A percentile compares a stretch with the other conserved stretches of the same genome.
These are phyloP conservation scores for Hyperoplus lanceolatus DNA, from an alignment of 2,797 vertebrate genomes.

Conservation along the genomic window DNA sequence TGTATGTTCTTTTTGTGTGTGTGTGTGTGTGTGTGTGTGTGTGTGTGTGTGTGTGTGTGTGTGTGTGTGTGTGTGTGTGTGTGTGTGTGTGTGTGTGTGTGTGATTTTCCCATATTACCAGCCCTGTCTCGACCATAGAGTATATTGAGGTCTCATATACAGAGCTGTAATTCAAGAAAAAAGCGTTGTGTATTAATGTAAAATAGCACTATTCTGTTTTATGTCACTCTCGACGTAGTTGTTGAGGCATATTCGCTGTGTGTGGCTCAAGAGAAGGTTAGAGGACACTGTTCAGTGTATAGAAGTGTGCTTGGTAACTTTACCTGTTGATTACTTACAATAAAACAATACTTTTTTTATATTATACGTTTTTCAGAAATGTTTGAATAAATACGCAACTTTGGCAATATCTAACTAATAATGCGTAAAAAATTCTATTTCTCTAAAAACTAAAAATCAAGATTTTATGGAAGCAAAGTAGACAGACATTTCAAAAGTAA, in stretches of 20 bases:
- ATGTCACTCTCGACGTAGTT: constrained; percentile 42
- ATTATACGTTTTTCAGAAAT: too few relatives aligned
- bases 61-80: constrained; percentile 17
- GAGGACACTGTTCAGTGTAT: constrained; percentile 17
- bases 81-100: constrained; percentile 23
- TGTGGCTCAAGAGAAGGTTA: background rate
- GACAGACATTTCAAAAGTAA: background rate
- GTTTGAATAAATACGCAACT: too few relatives aligned
- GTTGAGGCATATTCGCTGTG: constrained; percentile 10
- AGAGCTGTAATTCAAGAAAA: constrained; percentile 55
- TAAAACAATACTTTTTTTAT: too few relatives aligned
- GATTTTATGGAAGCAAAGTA: too few relatives aligned
- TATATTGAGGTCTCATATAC: constrained; percentile 42
- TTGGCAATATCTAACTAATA: too few relatives aligned
- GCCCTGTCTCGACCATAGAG: constrained; percentile 49
- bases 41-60: too few relatives aligned
- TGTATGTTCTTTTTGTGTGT: constrained; percentile 16
- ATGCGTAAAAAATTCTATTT: too few relatives aligned
- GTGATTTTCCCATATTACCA: constrained; percentile 53
- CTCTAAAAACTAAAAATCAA: too few relatives aligned
- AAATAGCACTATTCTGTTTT: constrained; percentile 53
- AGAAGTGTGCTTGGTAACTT: constrained; percentile 22
- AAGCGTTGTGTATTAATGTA: constrained; percentile 48
- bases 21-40: constrained; percentile 14
- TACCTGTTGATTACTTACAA: too few relatives aligned